A percentile compares a stretch with the other conserved stretches of the same genome.
Evolutionary conservation across 2,888 invertebrate species (phyloP).

Genomic region (Drosophila austrosaltans): DNA sequence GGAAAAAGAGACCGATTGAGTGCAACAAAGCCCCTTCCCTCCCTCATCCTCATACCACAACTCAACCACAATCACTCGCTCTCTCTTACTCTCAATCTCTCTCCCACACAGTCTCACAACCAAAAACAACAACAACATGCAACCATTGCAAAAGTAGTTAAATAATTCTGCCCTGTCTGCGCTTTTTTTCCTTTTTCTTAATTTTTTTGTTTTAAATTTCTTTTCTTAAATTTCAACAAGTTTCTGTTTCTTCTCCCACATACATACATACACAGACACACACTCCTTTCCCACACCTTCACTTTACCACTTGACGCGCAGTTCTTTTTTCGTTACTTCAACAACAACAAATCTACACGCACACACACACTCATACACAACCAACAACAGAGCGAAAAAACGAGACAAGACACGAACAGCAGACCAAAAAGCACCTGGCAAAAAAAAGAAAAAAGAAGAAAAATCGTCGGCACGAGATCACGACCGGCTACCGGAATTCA

Average conservation of each 20-base stretch:
- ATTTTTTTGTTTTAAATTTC: slow-evolving; percentile 46
- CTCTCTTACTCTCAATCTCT: slow-evolving; percentile 34
- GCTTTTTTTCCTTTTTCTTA: slow-evolving; percentile 75
- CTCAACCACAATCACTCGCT: slow-evolving; percentile 6
- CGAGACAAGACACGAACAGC: slow-evolving; percentile 24
- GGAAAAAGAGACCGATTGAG: slow-evolving; percentile 44
- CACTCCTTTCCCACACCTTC: slow-evolving; percentile 18
- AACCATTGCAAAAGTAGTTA: slow-evolving; percentile 78
- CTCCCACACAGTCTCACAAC: slow-evolving; percentile 31
- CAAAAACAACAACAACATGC: slow-evolving; percentile 67
- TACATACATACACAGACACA: slow-evolving; percentile 22
- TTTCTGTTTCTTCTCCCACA: slow-evolving; percentile 62
- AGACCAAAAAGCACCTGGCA: slow-evolving; percentile 43
- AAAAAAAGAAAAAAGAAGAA: slow-evolving; percentile 14
- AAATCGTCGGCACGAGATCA: slow-evolving; percentile 46
- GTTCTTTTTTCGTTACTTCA: slow-evolving; percentile 75
- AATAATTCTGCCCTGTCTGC: slow-evolving; percentile 80
- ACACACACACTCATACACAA: slow-evolving; percentile 41
- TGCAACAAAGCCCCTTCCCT: slow-evolving; percentile 18
- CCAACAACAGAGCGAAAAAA: slow-evolving; percentile 40
- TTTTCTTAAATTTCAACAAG: slow-evolving; percentile 75
- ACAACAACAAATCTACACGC: slow-evolving; percentile 57
- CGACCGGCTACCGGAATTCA: slow-evolving; percentile 43
- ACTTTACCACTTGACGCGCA: slow-evolving; percentile 63
- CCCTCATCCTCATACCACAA: slow-evolving; percentile 14